These are phyloP conservation scores for Chelon auratus DNA, from an alignment of 2,797 vertebrate genomes.

Conservation along the genomic window DNA sequence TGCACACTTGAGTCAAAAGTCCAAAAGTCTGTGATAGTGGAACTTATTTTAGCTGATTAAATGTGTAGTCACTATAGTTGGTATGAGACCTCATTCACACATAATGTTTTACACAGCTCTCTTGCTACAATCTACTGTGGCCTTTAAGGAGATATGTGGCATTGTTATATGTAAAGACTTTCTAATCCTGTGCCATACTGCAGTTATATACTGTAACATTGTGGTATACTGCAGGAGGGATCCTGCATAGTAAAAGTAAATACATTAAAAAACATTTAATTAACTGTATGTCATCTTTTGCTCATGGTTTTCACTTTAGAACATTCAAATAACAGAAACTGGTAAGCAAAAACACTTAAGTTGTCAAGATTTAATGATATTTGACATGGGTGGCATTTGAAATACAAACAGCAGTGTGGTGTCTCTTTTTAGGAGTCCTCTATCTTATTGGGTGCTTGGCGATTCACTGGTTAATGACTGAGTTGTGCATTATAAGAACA, in stretches of 20 bases:
- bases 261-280: slow-evolving; percentile 38
- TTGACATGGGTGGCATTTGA: not conserved
- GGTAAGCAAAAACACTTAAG: not conserved
- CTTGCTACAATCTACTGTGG: slow-evolving; percentile 38
- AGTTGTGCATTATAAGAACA: slow-evolving; percentile 20
- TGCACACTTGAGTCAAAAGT: slow-evolving; percentile 14
- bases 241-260: slow-evolving; percentile 15
- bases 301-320: slow-evolving; percentile 12
- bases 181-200: slow-evolving; percentile 18
- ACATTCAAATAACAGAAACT: slow-evolving; percentile 7
- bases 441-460: not conserved
- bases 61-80: not conserved
- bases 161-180: slow-evolving; percentile 27
- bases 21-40: not conserved
- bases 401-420: not conserved
- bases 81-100: slow-evolving; percentile 13
- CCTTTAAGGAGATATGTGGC: slow-evolving; percentile 41
- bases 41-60: not conserved
- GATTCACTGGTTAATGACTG: slow-evolving; percentile 17
- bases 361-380: not conserved
- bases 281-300: slow-evolving; percentile 11
- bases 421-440: not conserved
- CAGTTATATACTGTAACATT: slow-evolving; percentile 26
- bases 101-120: slow-evolving; percentile 19
- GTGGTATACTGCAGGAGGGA: slow-evolving; percentile 13